Evolutionary conservation across 2,797 vertebrate species (phyloP), one percentile per base, ranked within the genome.

Genomic region (Enteromius afrohamiltoni): DNA sequence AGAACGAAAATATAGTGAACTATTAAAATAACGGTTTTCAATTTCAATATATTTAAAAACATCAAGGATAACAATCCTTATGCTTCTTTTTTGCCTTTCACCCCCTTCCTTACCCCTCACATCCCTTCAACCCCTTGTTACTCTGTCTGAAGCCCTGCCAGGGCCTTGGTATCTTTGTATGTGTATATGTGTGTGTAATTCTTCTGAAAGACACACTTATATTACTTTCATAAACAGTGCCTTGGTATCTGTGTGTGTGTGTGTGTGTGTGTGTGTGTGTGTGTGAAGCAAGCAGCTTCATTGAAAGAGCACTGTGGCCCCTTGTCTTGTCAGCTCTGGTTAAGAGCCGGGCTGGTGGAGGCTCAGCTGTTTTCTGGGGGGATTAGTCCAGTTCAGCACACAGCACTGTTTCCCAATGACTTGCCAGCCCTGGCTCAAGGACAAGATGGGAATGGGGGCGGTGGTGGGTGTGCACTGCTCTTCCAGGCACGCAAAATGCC

Each of bases 361-460:
- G 69, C 88, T 87, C 88, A 90, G 89, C 89, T 91, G 90, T 87
- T 89, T 88, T 88, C 86, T 86, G 78, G 80, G 23, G 80, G 84
- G 88, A 91, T 89, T 89, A 87, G 86, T 90, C 78, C 80, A 89
- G 85, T 90, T 87, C 86, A 87, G 77, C 83, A 77, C 80, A 89
- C 88, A 86, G 42, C 53, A 40, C 77, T 79, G 84, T 84, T 85
- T 84, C 47, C 71, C 77, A 74, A 73, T 88, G 87, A 88, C 84
- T 86, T 84, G 80, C 49, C 81, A 85, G 47, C 71, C 71, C 76
- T 74, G 76, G 68, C 75, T n/a, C 47, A 74, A 78, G 81, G 42
- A 47, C 71, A 26, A 71, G 58, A n/a, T 34, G 26, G 68, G 29
- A 79, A 42, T 40, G 73, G 53, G 49, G 45, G 51, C 11, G 3